A percentile compares a stretch with the other conserved stretches of the same genome.
Conservation (phyloP, 2,113 vertebrate genomes). For the Pachycephala philippinensis region DNA sequence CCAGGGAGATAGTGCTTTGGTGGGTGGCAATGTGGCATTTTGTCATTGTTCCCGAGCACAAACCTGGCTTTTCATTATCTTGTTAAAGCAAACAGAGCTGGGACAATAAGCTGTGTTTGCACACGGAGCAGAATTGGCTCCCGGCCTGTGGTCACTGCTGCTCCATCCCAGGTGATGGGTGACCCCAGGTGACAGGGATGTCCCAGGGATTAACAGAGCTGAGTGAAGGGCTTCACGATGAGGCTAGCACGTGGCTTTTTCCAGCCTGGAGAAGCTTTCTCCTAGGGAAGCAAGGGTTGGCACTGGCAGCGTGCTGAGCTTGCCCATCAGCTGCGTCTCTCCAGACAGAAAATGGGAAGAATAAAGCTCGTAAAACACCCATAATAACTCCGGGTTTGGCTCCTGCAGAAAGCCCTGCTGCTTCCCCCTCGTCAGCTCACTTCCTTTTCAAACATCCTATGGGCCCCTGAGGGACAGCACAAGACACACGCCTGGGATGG, state of each 20-base stretch:
- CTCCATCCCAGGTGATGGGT: background rate
- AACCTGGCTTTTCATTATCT: background rate
- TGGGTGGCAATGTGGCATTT: fast-evolving
- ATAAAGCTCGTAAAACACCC: background rate
- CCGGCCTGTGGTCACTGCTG: fast-evolving
- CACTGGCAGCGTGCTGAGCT: fast-evolving
- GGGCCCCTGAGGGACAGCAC: background rate
- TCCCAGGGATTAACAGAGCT: fast-evolving
- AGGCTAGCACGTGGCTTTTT: background rate
- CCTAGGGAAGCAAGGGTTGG: background rate
- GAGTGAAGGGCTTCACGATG: background rate
- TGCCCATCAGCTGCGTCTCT: background rate
- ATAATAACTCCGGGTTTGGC: background rate
- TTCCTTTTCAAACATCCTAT: background rate
- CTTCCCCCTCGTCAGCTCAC: background rate
- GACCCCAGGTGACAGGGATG: background rate
- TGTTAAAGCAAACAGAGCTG: background rate
- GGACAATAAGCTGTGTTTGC: background rate
- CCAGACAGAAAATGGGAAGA: background rate
- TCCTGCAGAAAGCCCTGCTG: background rate
- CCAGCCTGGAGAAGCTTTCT: background rate
- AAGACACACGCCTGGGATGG: fast-evolving
- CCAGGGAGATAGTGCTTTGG: background rate
- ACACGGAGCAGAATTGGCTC: background rate
- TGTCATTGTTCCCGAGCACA: background rate